Evolutionary conservation across 2,888 invertebrate genomes (phyloP), one percentile per base, ranked within the genome.

Genomic region (Neoascia interrupta): DNA sequence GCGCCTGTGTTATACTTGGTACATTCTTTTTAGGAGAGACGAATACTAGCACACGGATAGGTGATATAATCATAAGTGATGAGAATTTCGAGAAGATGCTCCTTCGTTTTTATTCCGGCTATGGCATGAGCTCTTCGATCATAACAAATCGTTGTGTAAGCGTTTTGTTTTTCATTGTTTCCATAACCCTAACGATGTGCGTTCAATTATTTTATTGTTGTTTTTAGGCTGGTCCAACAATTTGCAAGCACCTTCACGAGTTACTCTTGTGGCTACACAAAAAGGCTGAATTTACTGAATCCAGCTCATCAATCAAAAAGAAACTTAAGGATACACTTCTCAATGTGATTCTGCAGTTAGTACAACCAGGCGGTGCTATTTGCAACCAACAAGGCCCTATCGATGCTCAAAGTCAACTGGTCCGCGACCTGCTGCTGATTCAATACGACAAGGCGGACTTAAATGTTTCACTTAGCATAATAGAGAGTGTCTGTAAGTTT

Each of bases 381-480:
- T 90, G 92, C 84, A 91, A 92, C 47, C 90, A 92, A 83, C 90
- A 93, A 84, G 92, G 92, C 76, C 93, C 95, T 73, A 88, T 96
- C 84, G 92, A 95, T 91, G 92, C 95, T 56, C 92, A 95, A 85
- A 94, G 93, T 85, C 92, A 92, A 85, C 90, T 94, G 64, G 89
- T 94, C 19, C 92, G 92, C 51, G 91, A 92, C 47, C 87, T 95
- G 75, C 88, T 92, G 10, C 91, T 92, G 83, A 90, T 87, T 83
- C 87, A 88, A 82, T 94, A 93, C 84, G 90, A 91, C 15, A 92
- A 92, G 81, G 92, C 93, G 5, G 94, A 95, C 85, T 89, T 94
- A 31, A 91, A 91, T 81, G 93, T 93, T 75, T 93, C 93, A 1
- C 92, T 94, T 87, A 94, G 92, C 84, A 93, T 94, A 60, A 91